Evolutionary conservation across 2,797 vertebrate genomes (phyloP).

Genomic region (Spinus pinus): DNA sequence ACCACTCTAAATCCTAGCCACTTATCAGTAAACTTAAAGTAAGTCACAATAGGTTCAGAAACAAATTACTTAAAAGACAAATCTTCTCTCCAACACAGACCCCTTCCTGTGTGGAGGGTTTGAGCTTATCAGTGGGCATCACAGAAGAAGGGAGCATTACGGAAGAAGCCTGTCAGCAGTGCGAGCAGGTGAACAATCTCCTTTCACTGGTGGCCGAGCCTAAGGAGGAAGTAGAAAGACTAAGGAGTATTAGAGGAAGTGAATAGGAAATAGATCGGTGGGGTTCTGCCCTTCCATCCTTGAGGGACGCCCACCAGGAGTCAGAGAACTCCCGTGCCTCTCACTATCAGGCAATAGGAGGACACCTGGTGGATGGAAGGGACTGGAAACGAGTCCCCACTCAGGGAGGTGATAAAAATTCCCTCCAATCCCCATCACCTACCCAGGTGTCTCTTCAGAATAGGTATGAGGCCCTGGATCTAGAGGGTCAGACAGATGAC

Average conservation of each 20-base stretch:
- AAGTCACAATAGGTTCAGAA: slow-evolving; percentile 31
- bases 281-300: background rate
- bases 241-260: background rate
- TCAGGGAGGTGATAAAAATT: background rate
- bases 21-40: slow-evolving; percentile 42
- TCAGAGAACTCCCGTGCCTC: background rate
- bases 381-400: background rate
- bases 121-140: background rate
- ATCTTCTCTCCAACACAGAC: background rate
- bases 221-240: background rate
- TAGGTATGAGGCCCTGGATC: background rate
- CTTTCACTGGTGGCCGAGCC: background rate
- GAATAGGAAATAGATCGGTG: background rate
- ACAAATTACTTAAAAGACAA: slow-evolving; percentile 7
- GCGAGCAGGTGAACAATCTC: background rate
- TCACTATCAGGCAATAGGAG: background rate
- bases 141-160: background rate
- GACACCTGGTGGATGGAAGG: background rate
- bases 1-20: slow-evolving; percentile 46
- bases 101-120: background rate
- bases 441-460: background rate
- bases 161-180: background rate
- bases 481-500: background rate
- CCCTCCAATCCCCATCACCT: background rate
- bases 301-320: no score